Conservation (phyloP, 2,888 invertebrate species). For the Brachyopa scutellaris region DNA sequence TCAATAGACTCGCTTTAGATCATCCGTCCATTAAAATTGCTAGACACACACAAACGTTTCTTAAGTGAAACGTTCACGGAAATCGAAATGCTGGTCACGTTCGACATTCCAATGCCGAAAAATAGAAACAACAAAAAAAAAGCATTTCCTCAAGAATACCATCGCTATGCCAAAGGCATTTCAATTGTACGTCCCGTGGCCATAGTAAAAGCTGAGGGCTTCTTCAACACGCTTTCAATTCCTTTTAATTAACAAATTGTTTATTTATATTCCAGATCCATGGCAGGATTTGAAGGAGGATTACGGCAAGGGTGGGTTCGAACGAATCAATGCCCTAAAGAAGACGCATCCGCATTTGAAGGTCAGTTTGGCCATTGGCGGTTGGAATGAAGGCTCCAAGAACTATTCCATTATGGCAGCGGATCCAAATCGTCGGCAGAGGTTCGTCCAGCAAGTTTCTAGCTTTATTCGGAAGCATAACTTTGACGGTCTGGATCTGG, state of each 20-base stretch:
- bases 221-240: conserved; percentile 9
- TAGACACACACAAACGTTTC: conserved; percentile 12
- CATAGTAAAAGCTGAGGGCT: neutral
- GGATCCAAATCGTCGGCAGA: conserved; percentile 84
- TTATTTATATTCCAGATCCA: conserved; percentile 83
- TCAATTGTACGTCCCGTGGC: conserved; percentile 30
- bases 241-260: conserved; percentile 37
- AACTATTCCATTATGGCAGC: conserved; percentile 84
- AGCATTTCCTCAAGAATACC: conserved; percentile 48
- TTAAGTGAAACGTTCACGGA: conserved; percentile 24
- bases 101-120: conserved; percentile 40
- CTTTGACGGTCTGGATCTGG: conserved; percentile 82
- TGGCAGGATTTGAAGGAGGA: conserved; percentile 90
- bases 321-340: conserved; percentile 86
- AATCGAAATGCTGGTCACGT: conserved; percentile 30
- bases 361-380: conserved; percentile 91
- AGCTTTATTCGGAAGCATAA: conserved; percentile 84
- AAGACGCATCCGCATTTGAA: conserved; percentile 87
- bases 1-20: conserved; percentile 27
- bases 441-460: conserved; percentile 88
- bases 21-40: conserved; percentile 18
- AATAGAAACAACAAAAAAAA: too few relatives aligned
- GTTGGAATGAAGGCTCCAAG: conserved; percentile 94
- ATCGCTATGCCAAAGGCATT: conserved; percentile 44
- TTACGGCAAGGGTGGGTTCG: conserved; percentile 88